Evolutionary conservation across 2,113 vertebrate species (phyloP).

Genomic region (Caracal caracal): DNA sequence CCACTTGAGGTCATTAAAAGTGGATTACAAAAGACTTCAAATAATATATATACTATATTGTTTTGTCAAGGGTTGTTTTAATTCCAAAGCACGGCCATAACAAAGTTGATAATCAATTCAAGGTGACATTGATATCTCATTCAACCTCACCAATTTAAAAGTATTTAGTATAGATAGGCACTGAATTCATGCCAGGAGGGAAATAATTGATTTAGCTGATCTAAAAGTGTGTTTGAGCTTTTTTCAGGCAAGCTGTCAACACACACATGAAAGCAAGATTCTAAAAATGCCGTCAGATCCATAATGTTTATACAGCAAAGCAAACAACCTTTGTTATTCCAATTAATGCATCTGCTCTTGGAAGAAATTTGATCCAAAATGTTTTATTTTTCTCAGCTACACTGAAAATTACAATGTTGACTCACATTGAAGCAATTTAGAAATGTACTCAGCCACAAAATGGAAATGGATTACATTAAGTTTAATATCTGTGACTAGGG

Average conservation of each 20-base stretch:
- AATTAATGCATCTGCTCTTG: slow-evolving; percentile 62
- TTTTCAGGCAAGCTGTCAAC: slow-evolving; percentile 60
- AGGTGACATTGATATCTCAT: slow-evolving; percentile 46
- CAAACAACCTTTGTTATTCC: slow-evolving; percentile 71
- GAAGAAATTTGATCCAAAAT: slow-evolving; percentile 55
- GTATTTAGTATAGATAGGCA: background rate
- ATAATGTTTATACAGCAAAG: slow-evolving; percentile 73
- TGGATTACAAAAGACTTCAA: slow-evolving; percentile 38
- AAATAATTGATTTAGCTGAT: slow-evolving; percentile 51
- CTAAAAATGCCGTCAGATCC: slow-evolving; percentile 53
- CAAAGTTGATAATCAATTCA: slow-evolving; percentile 60
- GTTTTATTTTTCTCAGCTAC: slow-evolving; percentile 53
- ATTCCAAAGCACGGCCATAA: slow-evolving; percentile 23
- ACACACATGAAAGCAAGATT: slow-evolving; percentile 65
- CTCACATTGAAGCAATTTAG: slow-evolving; percentile 72
- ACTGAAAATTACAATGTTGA: slow-evolving; percentile 62
- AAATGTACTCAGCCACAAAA: slow-evolving; percentile 62
- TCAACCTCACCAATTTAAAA: background rate
- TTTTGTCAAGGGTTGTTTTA: slow-evolving; percentile 50
- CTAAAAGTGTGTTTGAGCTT: slow-evolving; percentile 50
- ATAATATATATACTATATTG: background rate
- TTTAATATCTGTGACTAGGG: slow-evolving; percentile 59
- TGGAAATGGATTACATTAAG: slow-evolving; percentile 65
- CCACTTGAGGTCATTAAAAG: slow-evolving; percentile 39
- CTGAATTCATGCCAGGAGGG: background rate